These are phyloP conservation scores for Rhorus exstirpatorius DNA, from an alignment of 2,888 invertebrate genomes.

Conservation along the genomic window DNA sequence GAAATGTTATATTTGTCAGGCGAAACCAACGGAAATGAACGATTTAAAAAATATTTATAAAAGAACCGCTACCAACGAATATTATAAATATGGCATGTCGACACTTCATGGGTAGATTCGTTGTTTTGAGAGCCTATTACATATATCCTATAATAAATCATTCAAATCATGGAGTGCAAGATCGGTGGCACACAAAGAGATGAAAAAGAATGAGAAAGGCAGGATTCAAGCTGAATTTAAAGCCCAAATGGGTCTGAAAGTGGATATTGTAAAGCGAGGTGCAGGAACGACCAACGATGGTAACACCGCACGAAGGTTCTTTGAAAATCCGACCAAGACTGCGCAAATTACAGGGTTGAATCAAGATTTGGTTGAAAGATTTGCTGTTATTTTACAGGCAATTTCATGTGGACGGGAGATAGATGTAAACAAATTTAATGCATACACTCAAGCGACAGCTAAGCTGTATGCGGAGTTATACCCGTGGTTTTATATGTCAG, in stretches of 20 bases:
- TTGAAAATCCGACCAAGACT: too few species aligned
- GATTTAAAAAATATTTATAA: constrained; percentile 49
- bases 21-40: constrained; percentile 43
- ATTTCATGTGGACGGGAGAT: background rate
- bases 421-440: background rate
- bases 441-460: background rate
- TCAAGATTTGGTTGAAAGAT: background rate
- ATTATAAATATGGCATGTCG: constrained; percentile 61
- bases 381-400: background rate
- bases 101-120: constrained; percentile 68
- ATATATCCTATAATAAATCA: too few species aligned
- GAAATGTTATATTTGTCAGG: constrained; percentile 65
- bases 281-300: too few species aligned
- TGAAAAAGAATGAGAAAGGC: too few species aligned
- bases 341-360: too few species aligned
- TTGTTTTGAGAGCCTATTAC: constrained; percentile 63
- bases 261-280: too few species aligned
- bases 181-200: too few species aligned
- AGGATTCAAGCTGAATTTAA: too few species aligned
- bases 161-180: too few species aligned
- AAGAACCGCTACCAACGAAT: too few species aligned
- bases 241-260: too few species aligned
- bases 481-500: constrained; percentile 4
- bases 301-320: too few species aligned
- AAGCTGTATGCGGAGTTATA: constrained; percentile 4